A percentile compares a stretch with the other conserved stretches of the same genome.
Evolutionary conservation across 2,113 vertebrate genomes (phyloP).

Genomic region (Dromas ardeola): DNA sequence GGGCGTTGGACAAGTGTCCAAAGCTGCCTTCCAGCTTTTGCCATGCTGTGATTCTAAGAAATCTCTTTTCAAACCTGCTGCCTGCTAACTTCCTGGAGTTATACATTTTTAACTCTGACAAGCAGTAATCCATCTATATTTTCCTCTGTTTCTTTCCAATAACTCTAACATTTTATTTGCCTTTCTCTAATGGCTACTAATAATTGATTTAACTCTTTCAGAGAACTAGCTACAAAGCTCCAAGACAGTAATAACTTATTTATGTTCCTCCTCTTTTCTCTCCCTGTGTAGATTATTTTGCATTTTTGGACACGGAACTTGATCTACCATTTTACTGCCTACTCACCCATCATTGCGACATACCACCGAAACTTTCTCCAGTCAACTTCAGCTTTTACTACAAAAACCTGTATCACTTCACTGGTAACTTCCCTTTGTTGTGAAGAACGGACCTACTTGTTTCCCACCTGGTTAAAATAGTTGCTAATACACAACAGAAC

Average conservation of each 20-base stretch:
- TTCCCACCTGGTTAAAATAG: background rate
- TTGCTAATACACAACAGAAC: background rate
- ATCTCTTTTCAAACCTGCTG: background rate
- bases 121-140: background rate
- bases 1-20: background rate
- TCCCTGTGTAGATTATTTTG: background rate
- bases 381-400: background rate
- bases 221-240: background rate
- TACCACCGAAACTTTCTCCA: background rate
- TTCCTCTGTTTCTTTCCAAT: background rate
- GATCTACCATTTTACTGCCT: background rate
- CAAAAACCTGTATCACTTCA: background rate
- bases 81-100: background rate
- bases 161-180: background rate
- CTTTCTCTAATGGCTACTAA: background rate
- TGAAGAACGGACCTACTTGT: background rate
- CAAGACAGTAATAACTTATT: background rate
- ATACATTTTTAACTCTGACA: background rate
- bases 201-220: background rate
- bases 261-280: background rate
- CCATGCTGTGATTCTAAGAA: background rate
- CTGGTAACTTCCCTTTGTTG: background rate
- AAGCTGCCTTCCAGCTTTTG: background rate
- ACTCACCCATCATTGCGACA: background rate
- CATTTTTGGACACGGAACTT: background rate